phyloP scores from a whole-genome alignment of 2,888 invertebrate genomes.

The Aphodius granarius region DNA sequence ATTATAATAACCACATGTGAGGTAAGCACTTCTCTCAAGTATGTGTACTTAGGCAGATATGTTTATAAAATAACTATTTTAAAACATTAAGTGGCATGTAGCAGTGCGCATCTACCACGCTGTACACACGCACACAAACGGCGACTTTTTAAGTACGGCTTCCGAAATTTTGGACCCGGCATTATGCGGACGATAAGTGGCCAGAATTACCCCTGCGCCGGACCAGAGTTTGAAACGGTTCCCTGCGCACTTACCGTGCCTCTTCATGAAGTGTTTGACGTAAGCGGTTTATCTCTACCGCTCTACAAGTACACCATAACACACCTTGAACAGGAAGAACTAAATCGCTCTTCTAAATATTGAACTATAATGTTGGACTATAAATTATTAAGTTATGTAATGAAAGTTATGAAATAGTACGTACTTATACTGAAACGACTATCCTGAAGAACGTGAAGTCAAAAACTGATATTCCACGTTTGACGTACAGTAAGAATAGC shows the following conservation, averaged over 20 bases:
- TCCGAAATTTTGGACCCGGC: background rate
- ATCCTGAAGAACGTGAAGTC: background rate
- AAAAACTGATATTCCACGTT: background rate
- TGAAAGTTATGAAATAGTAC: too few species aligned
- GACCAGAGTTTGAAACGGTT: background rate
- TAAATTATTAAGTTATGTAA: background rate
- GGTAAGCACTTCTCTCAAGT: constrained; percentile 41
- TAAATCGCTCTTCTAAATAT: background rate
- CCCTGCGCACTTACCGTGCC: background rate
- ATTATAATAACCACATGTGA: constrained; percentile 42
- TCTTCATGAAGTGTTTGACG: background rate
- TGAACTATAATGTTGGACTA: background rate
- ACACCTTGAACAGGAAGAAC: background rate
- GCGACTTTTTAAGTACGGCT: background rate
- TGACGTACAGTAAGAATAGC: constrained; percentile 12
- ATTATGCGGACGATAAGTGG: background rate
- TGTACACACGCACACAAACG: constrained; percentile 15
- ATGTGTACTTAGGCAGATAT: constrained; percentile 42
- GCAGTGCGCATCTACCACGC: constrained; percentile 21
- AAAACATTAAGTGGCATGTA: constrained; percentile 40
- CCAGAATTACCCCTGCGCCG: background rate
- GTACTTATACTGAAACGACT: too few species aligned
- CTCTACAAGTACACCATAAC: background rate
- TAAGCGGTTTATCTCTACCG: background rate
- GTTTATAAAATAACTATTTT: constrained; percentile 44